These are phyloP conservation scores for Nemoura dubitans DNA, from an alignment of 2,888 invertebrate species.

Conservation along the genomic window DNA sequence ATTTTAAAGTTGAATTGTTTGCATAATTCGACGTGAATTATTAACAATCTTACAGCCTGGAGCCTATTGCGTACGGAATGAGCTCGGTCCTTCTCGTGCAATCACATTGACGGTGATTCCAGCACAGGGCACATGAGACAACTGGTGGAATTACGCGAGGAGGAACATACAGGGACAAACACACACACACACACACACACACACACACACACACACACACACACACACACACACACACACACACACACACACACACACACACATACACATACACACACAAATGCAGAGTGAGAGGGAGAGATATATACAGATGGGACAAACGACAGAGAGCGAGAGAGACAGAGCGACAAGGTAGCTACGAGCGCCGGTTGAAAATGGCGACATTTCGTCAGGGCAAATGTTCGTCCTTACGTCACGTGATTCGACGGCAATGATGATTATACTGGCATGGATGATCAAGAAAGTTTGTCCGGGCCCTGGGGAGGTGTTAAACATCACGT, in stretches of 20 bases:
- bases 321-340: neutral
- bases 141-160: slow-evolving; percentile 31
- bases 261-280: slow-evolving; percentile 20
- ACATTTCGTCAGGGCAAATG: slow-evolving; percentile 45
- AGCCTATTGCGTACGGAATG: neutral
- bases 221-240: slow-evolving; percentile 7
- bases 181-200: slow-evolving; percentile 18
- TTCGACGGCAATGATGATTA: slow-evolving; percentile 48
- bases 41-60: neutral
- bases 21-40: neutral
- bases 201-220: slow-evolving; percentile 1
- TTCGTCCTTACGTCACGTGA: slow-evolving; percentile 42
- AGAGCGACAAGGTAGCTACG: neutral
- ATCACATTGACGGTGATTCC: neutral
- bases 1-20: neutral
- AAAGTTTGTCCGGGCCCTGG: slow-evolving; percentile 44
- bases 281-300: neutral
- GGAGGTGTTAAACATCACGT: slow-evolving; percentile 42
- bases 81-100: neutral
- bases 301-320: neutral
- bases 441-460: slow-evolving; percentile 47
- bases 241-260: slow-evolving; percentile 14
- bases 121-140: slow-evolving; percentile 1
- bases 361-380: slow-evolving; percentile 26
- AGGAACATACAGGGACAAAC: too few species aligned